Conservation (phyloP, 2,113 vertebrate species). For the Embiotoca jacksoni region DNA sequence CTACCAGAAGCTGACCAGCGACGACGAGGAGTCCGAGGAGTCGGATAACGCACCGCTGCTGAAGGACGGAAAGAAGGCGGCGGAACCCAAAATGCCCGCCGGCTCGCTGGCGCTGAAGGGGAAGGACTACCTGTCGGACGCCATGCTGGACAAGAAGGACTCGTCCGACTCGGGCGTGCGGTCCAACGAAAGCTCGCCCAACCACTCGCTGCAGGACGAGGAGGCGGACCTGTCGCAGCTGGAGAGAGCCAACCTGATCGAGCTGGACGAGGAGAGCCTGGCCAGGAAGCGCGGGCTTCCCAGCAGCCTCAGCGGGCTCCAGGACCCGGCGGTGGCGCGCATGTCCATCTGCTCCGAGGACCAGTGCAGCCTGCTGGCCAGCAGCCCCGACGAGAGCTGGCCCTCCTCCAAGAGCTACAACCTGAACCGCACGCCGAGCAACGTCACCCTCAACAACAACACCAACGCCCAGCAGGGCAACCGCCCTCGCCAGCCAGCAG, state of each 20-base stretch:
- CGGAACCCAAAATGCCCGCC: slow-evolving; percentile 80
- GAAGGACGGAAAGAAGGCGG: slow-evolving; percentile 85
- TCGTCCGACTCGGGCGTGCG: slow-evolving; percentile 96
- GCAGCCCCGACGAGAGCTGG: slow-evolving; percentile 96
- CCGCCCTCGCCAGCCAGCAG: slow-evolving; percentile 61
- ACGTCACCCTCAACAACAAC: slow-evolving; percentile 95
- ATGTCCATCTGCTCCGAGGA: slow-evolving; percentile 99
- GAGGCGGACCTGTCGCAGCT: slow-evolving; percentile 88
- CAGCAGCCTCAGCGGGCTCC: slow-evolving; percentile 91
- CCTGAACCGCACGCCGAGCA: slow-evolving; percentile 92
- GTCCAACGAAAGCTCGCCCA: slow-evolving; percentile 95
- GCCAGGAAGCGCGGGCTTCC: slow-evolving; percentile 86
- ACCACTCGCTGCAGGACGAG: slow-evolving; percentile 95
- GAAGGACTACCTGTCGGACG: slow-evolving; percentile 93
- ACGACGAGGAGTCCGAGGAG: slow-evolving; percentile 96
- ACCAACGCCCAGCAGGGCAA: slow-evolving; percentile 82
- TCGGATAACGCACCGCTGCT: slow-evolving; percentile 92
- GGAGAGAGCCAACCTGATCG: slow-evolving; percentile 83
- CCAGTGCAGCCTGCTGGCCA: slow-evolving; percentile 94
- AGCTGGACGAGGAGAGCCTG: slow-evolving; percentile 89
- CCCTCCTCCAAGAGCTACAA: slow-evolving; percentile 89
- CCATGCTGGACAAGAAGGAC: slow-evolving; percentile 96
- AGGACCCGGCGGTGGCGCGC: slow-evolving; percentile 88
- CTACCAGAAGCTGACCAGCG: slow-evolving; percentile 96
- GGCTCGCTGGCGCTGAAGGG: slow-evolving; percentile 89